Percentiles rank a stretch among this genome's conserved stretches.
phyloP scores from a whole-genome alignment of 2,113 vertebrate species.

The Benitochromis conjunctus region DNA sequence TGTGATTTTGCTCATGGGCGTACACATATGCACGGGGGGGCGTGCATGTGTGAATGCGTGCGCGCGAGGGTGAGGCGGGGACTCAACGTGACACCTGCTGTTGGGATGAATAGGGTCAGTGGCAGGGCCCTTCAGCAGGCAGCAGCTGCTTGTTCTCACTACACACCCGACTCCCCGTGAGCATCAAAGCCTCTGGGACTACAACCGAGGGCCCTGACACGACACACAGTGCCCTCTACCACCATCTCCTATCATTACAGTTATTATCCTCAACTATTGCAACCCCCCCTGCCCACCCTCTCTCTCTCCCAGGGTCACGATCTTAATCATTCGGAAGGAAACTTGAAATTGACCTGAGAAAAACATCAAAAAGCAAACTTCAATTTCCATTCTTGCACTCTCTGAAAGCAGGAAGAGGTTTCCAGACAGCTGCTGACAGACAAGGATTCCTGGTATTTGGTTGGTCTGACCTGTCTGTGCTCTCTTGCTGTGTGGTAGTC shows the following conservation, averaged over 20 bases:
- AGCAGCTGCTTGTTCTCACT: conserved; percentile 77
- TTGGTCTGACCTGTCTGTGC: conserved; percentile 69
- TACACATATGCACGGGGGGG: background rate
- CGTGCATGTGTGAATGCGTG: conserved; percentile 44
- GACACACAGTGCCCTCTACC: conserved; percentile 56
- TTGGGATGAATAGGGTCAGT: conserved; percentile 76
- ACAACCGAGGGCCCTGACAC: conserved; percentile 26
- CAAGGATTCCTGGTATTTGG: conserved; percentile 62
- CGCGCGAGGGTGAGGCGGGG: conserved; percentile 46
- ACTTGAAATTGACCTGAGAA: conserved; percentile 53
- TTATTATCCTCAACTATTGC: conserved; percentile 47
- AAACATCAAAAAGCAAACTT: conserved; percentile 57
- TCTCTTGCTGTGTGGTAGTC: conserved; percentile 71
- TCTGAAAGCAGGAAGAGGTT: conserved; percentile 55
- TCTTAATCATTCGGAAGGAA: conserved; percentile 50
- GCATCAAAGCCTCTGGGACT: conserved; percentile 18
- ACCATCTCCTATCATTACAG: conserved; percentile 53
- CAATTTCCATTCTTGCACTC: conserved; percentile 44
- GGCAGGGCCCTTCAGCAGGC: conserved; percentile 67
- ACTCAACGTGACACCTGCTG: conserved; percentile 75
- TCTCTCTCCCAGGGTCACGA: conserved; percentile 25
- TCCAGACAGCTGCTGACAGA: conserved; percentile 68
- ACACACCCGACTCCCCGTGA: conserved; percentile 41
- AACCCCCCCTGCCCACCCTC: background rate
- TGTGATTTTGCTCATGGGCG: conserved; percentile 24